Evolutionary conservation across 1,140 invertebrate species (phyloP).

Genomic region (Ectropis grisescens): DNA sequence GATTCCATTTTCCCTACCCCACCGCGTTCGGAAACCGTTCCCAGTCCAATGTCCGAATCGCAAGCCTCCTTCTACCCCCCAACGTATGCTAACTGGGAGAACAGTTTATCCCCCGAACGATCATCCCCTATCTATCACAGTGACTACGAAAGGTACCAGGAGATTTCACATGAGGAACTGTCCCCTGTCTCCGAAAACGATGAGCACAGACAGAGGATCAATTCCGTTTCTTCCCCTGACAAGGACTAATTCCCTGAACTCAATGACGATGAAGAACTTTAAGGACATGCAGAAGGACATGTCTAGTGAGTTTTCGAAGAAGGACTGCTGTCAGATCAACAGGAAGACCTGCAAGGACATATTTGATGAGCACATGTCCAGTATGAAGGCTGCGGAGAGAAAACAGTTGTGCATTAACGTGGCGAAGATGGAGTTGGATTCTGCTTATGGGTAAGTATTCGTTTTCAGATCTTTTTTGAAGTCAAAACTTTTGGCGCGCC

Average conservation of each 20-base stretch:
- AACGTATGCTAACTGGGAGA: slow-evolving; percentile 21
- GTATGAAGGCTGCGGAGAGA: slow-evolving; percentile 22
- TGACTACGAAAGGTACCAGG: slow-evolving; percentile 39
- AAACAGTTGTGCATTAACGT: slow-evolving; percentile 29
- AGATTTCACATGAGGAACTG: slow-evolving; percentile 12
- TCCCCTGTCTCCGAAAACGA: no score
- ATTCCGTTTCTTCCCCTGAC: slow-evolving; percentile 3
- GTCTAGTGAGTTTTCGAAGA: slow-evolving; percentile 27
- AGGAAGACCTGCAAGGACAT: slow-evolving; percentile 31
- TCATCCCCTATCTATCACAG: slow-evolving; percentile 33
- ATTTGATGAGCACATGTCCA: slow-evolving; percentile 31
- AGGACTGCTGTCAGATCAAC: slow-evolving; percentile 34
- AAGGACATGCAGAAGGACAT: slow-evolving; percentile 50
- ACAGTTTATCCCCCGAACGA: slow-evolving; percentile 25
- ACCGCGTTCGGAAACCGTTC: slow-evolving; percentile 32
- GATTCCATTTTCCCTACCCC: slow-evolving; percentile 28
- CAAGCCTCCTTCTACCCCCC: slow-evolving; percentile 18
- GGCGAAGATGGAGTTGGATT: slow-evolving; percentile 31
- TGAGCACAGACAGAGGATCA: slow-evolving; percentile 8
- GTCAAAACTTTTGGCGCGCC: no score
- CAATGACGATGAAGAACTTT: slow-evolving; percentile 39
- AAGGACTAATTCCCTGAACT: neutral
- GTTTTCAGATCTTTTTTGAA: no score
- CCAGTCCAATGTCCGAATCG: slow-evolving; percentile 34
- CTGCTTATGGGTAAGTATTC: slow-evolving; percentile 39